phyloP scores from a whole-genome alignment of 2,113 vertebrate genomes.

The Calidris pygmaea region DNA sequence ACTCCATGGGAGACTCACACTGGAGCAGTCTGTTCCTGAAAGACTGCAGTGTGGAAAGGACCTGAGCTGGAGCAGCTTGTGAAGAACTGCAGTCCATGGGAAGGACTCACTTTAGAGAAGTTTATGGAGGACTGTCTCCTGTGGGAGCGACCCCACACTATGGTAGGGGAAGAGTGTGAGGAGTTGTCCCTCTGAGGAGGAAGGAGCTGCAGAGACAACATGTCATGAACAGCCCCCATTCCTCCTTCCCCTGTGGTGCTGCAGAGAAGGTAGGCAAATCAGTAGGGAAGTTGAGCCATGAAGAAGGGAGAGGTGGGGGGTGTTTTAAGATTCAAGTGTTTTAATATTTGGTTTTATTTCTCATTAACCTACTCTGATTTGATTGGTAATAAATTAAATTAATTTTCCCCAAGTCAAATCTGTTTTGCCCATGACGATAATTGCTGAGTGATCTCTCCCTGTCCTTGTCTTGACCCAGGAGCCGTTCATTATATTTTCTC shows the following conservation, averaged over 20 bases:
- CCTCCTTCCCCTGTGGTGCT: background rate
- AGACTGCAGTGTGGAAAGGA: background rate
- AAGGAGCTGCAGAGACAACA: background rate
- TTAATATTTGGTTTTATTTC: background rate
- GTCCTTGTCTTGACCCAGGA: background rate
- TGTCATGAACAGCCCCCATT: background rate
- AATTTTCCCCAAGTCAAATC: background rate
- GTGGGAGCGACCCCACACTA: background rate
- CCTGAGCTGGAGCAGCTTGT: background rate
- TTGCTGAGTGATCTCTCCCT: background rate
- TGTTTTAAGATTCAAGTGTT: background rate
- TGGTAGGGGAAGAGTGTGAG: background rate
- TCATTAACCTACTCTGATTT: background rate
- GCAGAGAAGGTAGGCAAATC: background rate
- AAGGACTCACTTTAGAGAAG: background rate
- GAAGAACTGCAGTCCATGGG: background rate
- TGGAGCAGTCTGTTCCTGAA: background rate
- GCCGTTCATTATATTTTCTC: background rate
- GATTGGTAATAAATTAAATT: background rate
- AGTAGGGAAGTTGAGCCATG: background rate
- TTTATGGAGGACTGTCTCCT: background rate
- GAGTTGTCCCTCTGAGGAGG: background rate
- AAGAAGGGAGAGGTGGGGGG: background rate
- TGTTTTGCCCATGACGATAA: background rate
- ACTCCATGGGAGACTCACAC: background rate